phyloP scores from a whole-genome alignment of 2,888 invertebrate genomes.

The Macaria liturata region DNA sequence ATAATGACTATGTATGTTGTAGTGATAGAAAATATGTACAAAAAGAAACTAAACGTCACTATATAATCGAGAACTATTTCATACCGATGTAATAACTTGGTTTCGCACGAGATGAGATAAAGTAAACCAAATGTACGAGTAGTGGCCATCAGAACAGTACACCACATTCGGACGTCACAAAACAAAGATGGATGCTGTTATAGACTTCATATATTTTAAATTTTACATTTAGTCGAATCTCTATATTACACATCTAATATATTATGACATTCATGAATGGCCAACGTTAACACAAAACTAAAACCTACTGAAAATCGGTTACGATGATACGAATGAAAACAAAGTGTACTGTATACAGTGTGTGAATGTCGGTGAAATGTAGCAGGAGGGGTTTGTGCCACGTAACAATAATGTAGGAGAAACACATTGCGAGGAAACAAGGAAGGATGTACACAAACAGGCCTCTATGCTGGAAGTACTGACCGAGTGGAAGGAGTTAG shows the following conservation, averaged over 20 bases:
- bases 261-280: conserved; percentile 75
- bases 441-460: conserved; percentile 24
- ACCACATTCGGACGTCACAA: conserved; percentile 50
- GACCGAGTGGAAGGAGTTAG: no score
- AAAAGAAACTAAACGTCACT: conserved; percentile 47
- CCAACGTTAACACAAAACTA: conserved; percentile 65
- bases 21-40: conserved; percentile 59
- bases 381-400: conserved; percentile 52
- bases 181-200: conserved; percentile 49
- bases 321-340: conserved; percentile 47
- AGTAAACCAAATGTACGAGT: conserved; percentile 12
- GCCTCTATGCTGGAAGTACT: conserved; percentile 21
- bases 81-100: conserved; percentile 32
- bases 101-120: conserved; percentile 38
- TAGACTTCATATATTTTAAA: conserved; percentile 52
- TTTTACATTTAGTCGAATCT: conserved; percentile 66
- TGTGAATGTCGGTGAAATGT: conserved; percentile 31
- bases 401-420: conserved; percentile 37
- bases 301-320: conserved; percentile 58
- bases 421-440: conserved; percentile 22
- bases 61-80: conserved; percentile 45
- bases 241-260: conserved; percentile 74
- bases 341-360: conserved; percentile 53
- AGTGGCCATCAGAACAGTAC: conserved; percentile 46
- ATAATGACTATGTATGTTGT: conserved; percentile 61